phyloP scores from a whole-genome alignment of 1,140 invertebrate species.

The Drosophila bocqueti region DNA sequence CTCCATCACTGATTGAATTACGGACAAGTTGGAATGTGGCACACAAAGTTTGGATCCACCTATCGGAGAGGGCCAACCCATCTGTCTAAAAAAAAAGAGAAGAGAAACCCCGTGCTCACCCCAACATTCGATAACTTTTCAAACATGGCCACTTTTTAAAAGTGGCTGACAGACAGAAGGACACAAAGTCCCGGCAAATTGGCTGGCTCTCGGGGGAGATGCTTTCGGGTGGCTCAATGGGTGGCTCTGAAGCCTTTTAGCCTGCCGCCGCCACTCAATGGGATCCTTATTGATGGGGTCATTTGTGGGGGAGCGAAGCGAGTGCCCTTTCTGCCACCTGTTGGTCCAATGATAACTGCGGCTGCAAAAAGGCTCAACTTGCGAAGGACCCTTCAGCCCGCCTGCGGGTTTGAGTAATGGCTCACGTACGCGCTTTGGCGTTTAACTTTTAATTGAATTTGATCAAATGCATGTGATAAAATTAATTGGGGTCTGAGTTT shows the following conservation, averaged over 20 bases:
- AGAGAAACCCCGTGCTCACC: not conserved
- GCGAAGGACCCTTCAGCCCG: constrained; percentile 22
- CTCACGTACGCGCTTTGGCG: constrained; percentile 62
- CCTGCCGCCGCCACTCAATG: constrained; percentile 53
- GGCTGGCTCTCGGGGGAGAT: constrained; percentile 58
- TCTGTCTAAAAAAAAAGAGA: not conserved
- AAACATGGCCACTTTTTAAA: constrained; percentile 63
- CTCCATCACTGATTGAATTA: constrained; percentile 77
- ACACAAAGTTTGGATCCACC: constrained; percentile 54
- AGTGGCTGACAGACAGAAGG: constrained; percentile 59
- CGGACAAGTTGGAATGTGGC: constrained; percentile 51
- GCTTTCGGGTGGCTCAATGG: constrained; percentile 17
- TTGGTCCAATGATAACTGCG: constrained; percentile 46
- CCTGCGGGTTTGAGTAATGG: constrained; percentile 61
- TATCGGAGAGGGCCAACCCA: not conserved
- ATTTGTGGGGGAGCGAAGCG: constrained; percentile 30
- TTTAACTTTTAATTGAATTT: constrained; percentile 83
- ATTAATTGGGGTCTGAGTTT: constrained; percentile 61
- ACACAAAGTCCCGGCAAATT: constrained; percentile 69
- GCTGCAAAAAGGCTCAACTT: constrained; percentile 44
- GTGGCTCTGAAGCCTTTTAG: constrained; percentile 35
- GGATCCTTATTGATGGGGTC: constrained; percentile 70
- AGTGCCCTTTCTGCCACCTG: constrained; percentile 39
- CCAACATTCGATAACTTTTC: constrained; percentile 50
- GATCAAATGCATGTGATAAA: constrained; percentile 81